Conservation (phyloP, 2,888 invertebrate species). For the Calameuta idolon region DNA sequence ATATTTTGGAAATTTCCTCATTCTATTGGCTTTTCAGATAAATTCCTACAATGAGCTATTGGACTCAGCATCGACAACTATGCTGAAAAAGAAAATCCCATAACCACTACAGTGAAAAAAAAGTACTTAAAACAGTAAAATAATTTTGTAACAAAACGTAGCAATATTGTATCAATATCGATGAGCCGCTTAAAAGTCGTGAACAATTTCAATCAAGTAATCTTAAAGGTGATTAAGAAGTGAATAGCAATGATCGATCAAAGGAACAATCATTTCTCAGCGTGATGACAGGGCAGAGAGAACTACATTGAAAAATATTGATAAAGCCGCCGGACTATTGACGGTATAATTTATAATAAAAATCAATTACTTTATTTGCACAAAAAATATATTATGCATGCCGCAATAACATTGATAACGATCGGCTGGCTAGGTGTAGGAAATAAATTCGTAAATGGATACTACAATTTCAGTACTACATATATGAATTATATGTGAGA, state of each 20-base stretch:
- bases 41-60: not conserved
- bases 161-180: not conserved
- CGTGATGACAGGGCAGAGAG: no score
- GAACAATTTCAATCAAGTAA: not conserved
- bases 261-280: not conserved
- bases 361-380: conserved; percentile 2
- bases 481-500: not conserved
- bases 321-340: not conserved
- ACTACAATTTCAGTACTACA: not conserved
- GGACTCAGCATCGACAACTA: not conserved
- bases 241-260: not conserved
- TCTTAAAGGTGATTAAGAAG: not conserved
- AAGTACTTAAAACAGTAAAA: not conserved
- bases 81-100: not conserved
- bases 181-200: not conserved
- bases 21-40: not conserved
- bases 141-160: not conserved
- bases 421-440: not conserved
- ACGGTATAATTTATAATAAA: not conserved
- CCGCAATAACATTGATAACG: not conserved
- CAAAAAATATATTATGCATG: not conserved
- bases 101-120: not conserved
- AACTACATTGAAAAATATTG: not conserved
- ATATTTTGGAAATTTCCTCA: not conserved
- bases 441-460: not conserved